Percentiles rank a stretch among this genome's conserved stretches.
phyloP scores from a whole-genome alignment of 2,113 vertebrate species.

The Pavo muticus region DNA sequence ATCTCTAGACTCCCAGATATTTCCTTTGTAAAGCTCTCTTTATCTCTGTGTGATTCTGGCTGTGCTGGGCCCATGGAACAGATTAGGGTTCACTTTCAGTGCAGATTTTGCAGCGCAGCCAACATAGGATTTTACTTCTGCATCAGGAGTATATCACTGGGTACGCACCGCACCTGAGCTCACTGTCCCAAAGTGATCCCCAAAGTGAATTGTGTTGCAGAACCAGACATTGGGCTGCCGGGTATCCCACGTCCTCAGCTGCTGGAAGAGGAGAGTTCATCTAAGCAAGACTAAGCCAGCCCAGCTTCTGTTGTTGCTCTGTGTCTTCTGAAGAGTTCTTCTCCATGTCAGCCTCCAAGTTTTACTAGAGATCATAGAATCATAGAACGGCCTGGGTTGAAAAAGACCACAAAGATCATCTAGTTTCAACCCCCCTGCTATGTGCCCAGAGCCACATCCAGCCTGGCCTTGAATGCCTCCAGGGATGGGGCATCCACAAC shows the following conservation, averaged over 20 bases:
- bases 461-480: too few relatives aligned
- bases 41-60: background rate
- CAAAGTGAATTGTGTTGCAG: accelerated
- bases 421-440: too few relatives aligned
- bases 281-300: accelerated
- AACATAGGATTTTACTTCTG: accelerated
- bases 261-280: accelerated
- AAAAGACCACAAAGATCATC: too few relatives aligned
- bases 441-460: too few relatives aligned
- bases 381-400: too few relatives aligned
- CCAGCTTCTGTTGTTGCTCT: accelerated
- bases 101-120: background rate
- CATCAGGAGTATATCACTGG: background rate
- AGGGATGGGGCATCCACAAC: too few relatives aligned
- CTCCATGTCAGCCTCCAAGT: background rate
- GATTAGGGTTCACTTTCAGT: background rate
- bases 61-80: background rate
- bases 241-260: background rate
- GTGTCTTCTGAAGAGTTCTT: background rate
- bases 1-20: background rate
- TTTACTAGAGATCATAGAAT: background rate
- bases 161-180: background rate
- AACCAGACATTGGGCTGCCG: accelerated
- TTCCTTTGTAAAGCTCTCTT: background rate
- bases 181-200: accelerated